A percentile compares a stretch with the other conserved stretches of the same genome.
phyloP scores from a whole-genome alignment of 1,140 invertebrate species.

The Heliconius hewitsoni region DNA sequence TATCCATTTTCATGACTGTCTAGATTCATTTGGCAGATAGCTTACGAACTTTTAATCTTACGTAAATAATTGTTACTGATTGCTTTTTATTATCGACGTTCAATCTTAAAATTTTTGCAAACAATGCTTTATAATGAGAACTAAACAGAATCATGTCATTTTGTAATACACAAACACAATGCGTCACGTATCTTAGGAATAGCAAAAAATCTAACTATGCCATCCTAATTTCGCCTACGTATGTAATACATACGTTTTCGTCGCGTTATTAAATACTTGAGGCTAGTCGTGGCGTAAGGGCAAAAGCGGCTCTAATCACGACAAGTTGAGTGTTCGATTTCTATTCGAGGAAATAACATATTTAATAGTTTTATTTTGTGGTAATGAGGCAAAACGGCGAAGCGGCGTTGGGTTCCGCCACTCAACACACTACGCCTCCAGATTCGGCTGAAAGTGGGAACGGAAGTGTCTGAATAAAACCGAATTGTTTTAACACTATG shows the following conservation, averaged over 20 bases:
- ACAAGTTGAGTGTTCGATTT: no score
- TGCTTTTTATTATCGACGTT: not conserved
- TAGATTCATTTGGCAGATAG: not conserved
- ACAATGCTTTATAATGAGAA: not conserved
- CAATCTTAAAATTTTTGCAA: not conserved
- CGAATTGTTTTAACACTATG: no score
- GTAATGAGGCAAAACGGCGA: no score
- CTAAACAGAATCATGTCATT: not conserved
- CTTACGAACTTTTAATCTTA: slow-evolving; percentile 9
- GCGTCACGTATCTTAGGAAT: not conserved
- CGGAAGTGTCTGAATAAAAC: no score
- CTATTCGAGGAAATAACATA: no score
- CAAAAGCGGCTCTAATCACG: no score
- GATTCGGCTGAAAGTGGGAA: no score
- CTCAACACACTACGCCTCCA: no score
- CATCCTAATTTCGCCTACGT: slow-evolving; percentile 6
- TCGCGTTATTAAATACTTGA: not conserved
- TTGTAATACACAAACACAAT: not conserved
- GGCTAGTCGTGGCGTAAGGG: no score
- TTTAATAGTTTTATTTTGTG: no score
- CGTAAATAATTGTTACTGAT: not conserved
- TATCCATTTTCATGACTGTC: slow-evolving; percentile 28
- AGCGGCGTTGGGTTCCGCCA: no score
- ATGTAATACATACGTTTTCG: slow-evolving; percentile 11
- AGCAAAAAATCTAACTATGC: slow-evolving; percentile 4